Evolutionary conservation across 2,797 vertebrate genomes (phyloP).

Genomic region (Cuniculus paca): DNA sequence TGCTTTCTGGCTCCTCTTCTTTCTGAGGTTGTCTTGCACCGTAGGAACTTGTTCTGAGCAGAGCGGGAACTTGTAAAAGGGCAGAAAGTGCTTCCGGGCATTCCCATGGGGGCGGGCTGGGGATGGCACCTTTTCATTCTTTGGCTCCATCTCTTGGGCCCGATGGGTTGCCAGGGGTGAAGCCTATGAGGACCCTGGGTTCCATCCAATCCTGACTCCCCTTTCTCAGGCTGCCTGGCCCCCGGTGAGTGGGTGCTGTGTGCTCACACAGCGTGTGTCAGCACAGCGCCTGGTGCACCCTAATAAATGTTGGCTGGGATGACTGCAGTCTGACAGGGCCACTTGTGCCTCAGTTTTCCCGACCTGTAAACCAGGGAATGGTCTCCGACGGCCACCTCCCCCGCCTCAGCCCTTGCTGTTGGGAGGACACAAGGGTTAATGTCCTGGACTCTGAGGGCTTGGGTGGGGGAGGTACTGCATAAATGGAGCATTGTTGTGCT

Average conservation of each 20-base stretch:
- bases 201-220: neutral
- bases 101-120: neutral
- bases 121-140: neutral
- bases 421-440: conserved; percentile 67
- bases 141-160: neutral
- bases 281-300: neutral
- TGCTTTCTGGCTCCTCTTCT: conserved; percentile 2
- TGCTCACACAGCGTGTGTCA: neutral
- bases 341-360: conserved; percentile 2
- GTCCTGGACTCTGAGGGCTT: conserved; percentile 3
- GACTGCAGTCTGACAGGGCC: neutral
- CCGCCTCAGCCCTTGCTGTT: neutral
- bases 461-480: conserved; percentile 67
- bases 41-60: conserved; percentile 16
- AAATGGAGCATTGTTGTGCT: conserved; percentile 78
- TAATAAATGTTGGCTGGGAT: neutral
- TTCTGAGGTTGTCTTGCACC: neutral
- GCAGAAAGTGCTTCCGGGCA: neutral
- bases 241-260: neutral
- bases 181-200: neutral
- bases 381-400: neutral
- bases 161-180: neutral
- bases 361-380: neutral
- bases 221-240: neutral
- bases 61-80: neutral